phyloP scores from a whole-genome alignment of 2,113 vertebrate species.

The Rynchops niger region DNA sequence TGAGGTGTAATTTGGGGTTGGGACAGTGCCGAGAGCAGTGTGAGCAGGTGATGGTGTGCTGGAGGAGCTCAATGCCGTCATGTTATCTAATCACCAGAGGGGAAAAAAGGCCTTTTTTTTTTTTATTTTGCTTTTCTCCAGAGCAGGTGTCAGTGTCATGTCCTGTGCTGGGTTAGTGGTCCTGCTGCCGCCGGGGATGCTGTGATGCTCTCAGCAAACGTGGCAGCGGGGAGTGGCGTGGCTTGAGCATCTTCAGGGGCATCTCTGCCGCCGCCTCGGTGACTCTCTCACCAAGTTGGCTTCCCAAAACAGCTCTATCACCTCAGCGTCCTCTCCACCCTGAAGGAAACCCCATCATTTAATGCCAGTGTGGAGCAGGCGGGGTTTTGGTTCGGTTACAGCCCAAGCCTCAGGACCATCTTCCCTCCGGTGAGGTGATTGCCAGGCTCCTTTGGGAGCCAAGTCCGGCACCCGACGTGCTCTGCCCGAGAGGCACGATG shows the following conservation, averaged over 20 bases:
- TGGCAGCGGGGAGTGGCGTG: not conserved
- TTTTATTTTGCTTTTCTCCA: not conserved
- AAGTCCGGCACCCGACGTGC: not conserved
- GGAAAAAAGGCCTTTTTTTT: not conserved
- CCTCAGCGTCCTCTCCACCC: not conserved
- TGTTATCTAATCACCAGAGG: not conserved
- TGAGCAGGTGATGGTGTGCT: not conserved
- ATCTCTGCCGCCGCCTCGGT: not conserved
- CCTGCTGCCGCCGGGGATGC: not conserved
- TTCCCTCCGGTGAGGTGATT: accelerated
- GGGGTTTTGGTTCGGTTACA: not conserved
- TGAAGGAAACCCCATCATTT: not conserved
- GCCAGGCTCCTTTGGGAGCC: not conserved
- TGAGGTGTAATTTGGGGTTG: not conserved
- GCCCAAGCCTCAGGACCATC: not conserved
- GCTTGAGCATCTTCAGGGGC: not conserved
- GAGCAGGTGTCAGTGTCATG: not conserved
- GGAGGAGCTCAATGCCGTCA: not conserved
- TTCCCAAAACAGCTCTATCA: not conserved
- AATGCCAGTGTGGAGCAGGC: not conserved
- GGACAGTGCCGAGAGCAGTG: not conserved
- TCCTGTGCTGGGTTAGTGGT: not conserved
- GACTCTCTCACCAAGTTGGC: accelerated
- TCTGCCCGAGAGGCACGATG: not conserved
- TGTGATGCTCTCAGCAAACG: accelerated